Percentiles rank a stretch among this genome's conserved stretches.
These are phyloP conservation scores for Danaus melanippus DNA, from an alignment of 1,140 invertebrate genomes.

Conservation along the genomic window DNA sequence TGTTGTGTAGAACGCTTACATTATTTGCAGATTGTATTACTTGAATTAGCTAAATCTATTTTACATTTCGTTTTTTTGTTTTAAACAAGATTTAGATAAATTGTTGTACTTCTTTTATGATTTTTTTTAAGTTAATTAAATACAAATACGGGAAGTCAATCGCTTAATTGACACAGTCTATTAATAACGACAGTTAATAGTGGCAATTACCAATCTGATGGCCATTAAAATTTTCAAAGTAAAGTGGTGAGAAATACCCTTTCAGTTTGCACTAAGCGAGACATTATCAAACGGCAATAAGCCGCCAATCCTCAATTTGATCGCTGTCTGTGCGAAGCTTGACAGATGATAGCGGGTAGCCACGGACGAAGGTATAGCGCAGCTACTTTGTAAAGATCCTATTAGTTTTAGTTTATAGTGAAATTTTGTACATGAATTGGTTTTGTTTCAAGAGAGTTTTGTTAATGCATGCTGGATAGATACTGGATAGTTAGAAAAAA, in stretches of 20 bases:
- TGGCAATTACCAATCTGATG: background rate
- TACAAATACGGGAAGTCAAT: too few relatives aligned
- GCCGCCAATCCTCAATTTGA: constrained; percentile 41
- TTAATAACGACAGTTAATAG: too few relatives aligned
- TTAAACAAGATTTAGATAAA: background rate
- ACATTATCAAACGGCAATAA: constrained; percentile 40
- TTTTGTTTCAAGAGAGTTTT: too few relatives aligned
- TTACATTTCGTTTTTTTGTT: background rate
- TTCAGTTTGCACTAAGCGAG: constrained; percentile 16
- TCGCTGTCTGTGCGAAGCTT: constrained; percentile 37
- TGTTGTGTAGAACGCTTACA: constrained; percentile 4
- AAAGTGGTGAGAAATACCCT: background rate
- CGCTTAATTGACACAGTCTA: too few relatives aligned
- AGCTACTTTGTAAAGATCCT: constrained; percentile 2
- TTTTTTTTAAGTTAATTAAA: too few relatives aligned
- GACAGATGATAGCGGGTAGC: constrained; percentile 36
- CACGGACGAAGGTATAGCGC: constrained; percentile 4
- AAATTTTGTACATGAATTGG: too few relatives aligned
- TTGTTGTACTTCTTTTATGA: too few relatives aligned
- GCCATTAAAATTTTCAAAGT: background rate
- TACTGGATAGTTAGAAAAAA: too few relatives aligned
- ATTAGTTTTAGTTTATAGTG: background rate
- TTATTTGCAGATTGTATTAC: constrained; percentile 5
- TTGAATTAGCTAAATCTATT: constrained; percentile 1
- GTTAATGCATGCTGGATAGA: too few relatives aligned